Conservation (phyloP, 1,140 invertebrate species). For the Ptiloglossa arizonensis region DNA sequence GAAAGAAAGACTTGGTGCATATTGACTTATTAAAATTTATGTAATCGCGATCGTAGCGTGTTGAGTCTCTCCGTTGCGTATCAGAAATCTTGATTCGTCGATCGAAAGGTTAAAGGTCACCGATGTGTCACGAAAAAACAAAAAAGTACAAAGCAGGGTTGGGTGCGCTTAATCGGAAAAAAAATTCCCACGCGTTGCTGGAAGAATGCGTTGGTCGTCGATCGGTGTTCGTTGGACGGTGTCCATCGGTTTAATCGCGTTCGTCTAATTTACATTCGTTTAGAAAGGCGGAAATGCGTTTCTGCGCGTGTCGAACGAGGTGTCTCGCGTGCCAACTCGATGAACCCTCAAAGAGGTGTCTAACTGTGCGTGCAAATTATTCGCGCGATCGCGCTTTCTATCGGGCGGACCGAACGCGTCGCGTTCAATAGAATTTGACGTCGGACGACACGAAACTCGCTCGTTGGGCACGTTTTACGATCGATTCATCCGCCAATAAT, state of each 20-base stretch:
- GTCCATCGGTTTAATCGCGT: constrained; percentile 42
- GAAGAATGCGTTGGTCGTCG: constrained; percentile 23
- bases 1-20: too few relatives aligned
- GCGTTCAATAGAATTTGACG: constrained; percentile 38
- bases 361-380: constrained; percentile 48
- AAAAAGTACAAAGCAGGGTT: too few relatives aligned
- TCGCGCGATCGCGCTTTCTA: constrained; percentile 49
- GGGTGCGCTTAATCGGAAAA: background rate
- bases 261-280: constrained; percentile 62
- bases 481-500: constrained; percentile 1
- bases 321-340: constrained; percentile 43
- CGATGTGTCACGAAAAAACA: too few relatives aligned
- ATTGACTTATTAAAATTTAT: too few relatives aligned
- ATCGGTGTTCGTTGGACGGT: constrained; percentile 33
- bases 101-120: too few relatives aligned
- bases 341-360: constrained; percentile 24
- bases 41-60: too few relatives aligned
- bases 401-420: constrained; percentile 29
- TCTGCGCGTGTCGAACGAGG: constrained; percentile 18
- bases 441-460: background rate
- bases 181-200: constrained; percentile 35
- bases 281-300: constrained; percentile 68
- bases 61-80: too few relatives aligned
- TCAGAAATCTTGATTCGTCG: too few relatives aligned
- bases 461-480: background rate